phyloP scores from a whole-genome alignment of 2,113 vertebrate species.

The Alligator sinensis region DNA sequence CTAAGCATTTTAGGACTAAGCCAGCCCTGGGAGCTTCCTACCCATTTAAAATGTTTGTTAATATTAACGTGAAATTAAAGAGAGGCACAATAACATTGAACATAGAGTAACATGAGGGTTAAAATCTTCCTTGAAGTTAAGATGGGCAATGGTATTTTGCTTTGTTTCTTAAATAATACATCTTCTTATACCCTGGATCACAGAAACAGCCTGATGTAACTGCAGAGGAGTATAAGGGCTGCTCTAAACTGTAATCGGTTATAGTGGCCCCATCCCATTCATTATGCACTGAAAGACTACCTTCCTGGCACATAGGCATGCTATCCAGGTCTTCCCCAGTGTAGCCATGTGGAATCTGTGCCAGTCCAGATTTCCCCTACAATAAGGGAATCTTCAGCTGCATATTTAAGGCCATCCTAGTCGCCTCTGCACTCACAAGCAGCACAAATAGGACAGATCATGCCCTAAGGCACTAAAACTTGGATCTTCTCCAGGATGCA shows the following conservation, averaged over 20 bases:
- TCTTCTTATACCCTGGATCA: not conserved
- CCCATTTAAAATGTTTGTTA: not conserved
- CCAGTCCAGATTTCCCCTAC: too few species aligned
- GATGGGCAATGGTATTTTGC: not conserved
- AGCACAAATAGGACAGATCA: too few species aligned
- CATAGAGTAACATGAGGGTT: not conserved
- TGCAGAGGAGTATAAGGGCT: not conserved
- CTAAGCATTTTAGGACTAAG: not conserved
- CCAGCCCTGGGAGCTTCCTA: not conserved
- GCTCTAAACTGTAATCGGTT: not conserved
- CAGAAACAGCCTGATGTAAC: not conserved
- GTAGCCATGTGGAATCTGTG: too few species aligned
- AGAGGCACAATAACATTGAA: not conserved
- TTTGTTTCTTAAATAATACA: not conserved
- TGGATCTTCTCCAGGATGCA: too few species aligned
- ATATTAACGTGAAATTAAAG: rapidly evolving
- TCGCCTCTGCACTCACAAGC: too few species aligned
- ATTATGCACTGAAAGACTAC: too few species aligned
- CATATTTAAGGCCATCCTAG: too few species aligned
- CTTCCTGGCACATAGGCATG: too few species aligned
- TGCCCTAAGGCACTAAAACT: too few species aligned
- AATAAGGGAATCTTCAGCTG: too few species aligned
- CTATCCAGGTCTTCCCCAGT: too few species aligned
- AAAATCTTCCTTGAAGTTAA: rapidly evolving
- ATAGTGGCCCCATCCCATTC: too few species aligned